phyloP scores from a whole-genome alignment of 2,888 invertebrate species.

The Leptinotarsa juncta region DNA sequence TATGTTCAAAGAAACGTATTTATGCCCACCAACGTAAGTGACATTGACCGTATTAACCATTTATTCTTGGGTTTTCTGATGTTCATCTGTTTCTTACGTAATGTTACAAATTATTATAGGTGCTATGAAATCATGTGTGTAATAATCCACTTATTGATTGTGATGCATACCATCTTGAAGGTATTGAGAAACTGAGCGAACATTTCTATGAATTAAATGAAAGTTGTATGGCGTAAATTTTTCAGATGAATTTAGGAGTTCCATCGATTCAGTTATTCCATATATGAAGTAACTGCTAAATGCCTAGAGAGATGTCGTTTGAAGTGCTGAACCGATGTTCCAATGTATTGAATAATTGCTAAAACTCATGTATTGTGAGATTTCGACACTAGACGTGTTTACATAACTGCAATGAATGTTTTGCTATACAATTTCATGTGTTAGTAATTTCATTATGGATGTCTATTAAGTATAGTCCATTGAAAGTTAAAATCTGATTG shows the following conservation, averaged over 20 bases:
- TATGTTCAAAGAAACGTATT: slow-evolving; percentile 1
- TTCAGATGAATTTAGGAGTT: background rate
- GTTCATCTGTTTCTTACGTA: slow-evolving; percentile 18
- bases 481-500: too few relatives aligned
- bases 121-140: slow-evolving; percentile 7
- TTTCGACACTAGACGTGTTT: too few relatives aligned
- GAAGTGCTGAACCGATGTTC: too few relatives aligned
- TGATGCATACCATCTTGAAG: background rate
- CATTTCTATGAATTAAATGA: background rate
- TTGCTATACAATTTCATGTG: too few relatives aligned
- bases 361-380: too few relatives aligned
- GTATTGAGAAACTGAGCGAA: background rate
- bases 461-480: too few relatives aligned
- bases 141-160: slow-evolving; percentile 5
- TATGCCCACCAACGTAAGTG: slow-evolving; percentile 7
- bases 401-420: too few relatives aligned
- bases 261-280: background rate
- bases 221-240: background rate
- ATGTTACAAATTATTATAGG: slow-evolving; percentile 8
- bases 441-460: too few relatives aligned
- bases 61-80: slow-evolving; percentile 12
- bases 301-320: background rate
- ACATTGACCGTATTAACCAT: slow-evolving; percentile 26
- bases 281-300: background rate
- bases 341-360: too few relatives aligned